Evolutionary conservation across 2,888 invertebrate genomes (phyloP), one percentile per base, ranked within the genome.

Genomic region (Nymphalis urticae): DNA sequence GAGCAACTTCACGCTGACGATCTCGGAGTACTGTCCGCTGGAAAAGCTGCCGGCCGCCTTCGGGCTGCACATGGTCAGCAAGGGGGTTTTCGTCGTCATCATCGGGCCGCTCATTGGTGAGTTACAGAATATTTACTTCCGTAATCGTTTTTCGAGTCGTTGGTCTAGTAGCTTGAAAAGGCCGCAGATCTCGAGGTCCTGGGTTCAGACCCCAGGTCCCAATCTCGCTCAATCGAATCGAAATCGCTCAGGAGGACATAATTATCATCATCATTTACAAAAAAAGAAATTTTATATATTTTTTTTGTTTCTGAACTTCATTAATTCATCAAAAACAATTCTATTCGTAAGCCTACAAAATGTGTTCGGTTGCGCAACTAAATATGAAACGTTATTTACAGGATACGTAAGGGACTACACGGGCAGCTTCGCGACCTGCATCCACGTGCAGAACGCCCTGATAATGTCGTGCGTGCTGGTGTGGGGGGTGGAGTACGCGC

Each of bases 31-130:
- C 78, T 95, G 95, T 75, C 95, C 95, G 0, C 82, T 95, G 75
- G 95, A 96, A 80, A 95, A 95, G 79, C 83, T 96, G 72, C 96
- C 96, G 0, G 95, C 95, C 8, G 96, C 96, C 16, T 96, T 96
- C 80, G 96, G 96, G 19, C 89, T 96, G 79, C 96, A 96, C 78
- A 95, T 96, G 94, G 96, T 96, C 73, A 95, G 95, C 77, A 96
- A 96, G 81, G 96, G 96, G 10, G 83, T 95, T 3, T 94, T 96
- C 75, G 96, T 96, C 4, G 94, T 96, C 16, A 83, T 89, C 16
- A 93, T 96, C 74, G 96, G 96, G 66, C 96, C 96, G 1, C 73
- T 96, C 59, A 94, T 96, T 82, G 95, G 95, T 95, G 32, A 75
- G 74, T 60, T 8, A 42, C 10, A 13, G 13, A 32, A 32, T 32